A percentile compares a stretch with the other conserved stretches of the same genome.
phyloP scores from a whole-genome alignment of 2,797 vertebrate species.

The Heterohyrax brucei region DNA sequence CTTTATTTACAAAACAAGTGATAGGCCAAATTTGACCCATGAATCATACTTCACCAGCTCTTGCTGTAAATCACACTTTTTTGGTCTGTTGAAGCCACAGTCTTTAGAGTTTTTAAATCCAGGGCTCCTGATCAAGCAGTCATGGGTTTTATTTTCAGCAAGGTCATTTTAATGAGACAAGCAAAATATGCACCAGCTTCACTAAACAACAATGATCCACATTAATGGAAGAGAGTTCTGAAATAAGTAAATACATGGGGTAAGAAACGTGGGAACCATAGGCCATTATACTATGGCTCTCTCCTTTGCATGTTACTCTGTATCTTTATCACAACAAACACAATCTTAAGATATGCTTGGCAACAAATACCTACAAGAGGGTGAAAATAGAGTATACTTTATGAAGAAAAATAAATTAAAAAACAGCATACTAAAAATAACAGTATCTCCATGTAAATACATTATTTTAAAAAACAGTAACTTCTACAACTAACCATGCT shows the following conservation, averaged over 20 bases:
- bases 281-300: conserved; percentile 18
- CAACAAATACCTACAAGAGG: neutral
- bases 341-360: neutral
- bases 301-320: neutral
- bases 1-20: neutral
- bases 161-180: conserved; percentile 72
- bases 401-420: conserved; percentile 52
- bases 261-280: conserved; percentile 45
- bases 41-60: neutral
- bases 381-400: conserved; percentile 36
- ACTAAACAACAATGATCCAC: conserved; percentile 67
- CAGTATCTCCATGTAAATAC: conserved; percentile 24
- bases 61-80: conserved; percentile 51
- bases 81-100: conserved; percentile 18
- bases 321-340: neutral
- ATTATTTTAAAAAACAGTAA: conserved; percentile 57
- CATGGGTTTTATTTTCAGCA: conserved; percentile 65
- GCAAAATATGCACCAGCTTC: conserved; percentile 75
- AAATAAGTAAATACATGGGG: conserved; percentile 46
- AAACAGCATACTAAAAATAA: conserved; percentile 23
- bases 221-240: conserved; percentile 78
- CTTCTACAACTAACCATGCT: conserved; percentile 57
- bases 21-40: neutral
- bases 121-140: neutral
- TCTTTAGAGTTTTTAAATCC: conserved; percentile 50